Evolutionary conservation across 1,140 invertebrate genomes (phyloP).

Genomic region (Paracyclopina nana): DNA sequence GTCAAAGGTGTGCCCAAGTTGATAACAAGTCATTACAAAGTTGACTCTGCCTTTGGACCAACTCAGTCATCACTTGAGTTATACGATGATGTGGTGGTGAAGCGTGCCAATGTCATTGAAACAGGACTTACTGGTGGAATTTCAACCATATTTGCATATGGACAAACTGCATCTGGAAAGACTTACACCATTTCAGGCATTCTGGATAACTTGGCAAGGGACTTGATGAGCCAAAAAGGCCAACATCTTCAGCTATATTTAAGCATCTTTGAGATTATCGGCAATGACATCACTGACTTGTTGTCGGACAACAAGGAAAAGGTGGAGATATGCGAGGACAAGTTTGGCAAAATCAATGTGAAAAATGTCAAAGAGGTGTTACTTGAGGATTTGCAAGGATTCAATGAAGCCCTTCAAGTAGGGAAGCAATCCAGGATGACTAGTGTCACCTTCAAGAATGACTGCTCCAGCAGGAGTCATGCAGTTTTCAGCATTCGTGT

Average conservation of each 20-base stretch:
- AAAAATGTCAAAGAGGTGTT: not conserved
- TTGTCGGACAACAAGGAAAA: not conserved
- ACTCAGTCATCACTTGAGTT: not conserved
- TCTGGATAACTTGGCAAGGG: not conserved
- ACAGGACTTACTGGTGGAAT: not conserved
- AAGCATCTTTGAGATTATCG: not conserved
- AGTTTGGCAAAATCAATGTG: not conserved
- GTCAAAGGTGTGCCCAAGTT: not conserved
- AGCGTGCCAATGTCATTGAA: not conserved
- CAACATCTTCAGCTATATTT: not conserved
- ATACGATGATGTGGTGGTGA: not conserved
- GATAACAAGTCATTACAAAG: not conserved
- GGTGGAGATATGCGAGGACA: not conserved
- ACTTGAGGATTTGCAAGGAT: not conserved
- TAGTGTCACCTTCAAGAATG: conserved; percentile 5
- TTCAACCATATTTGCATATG: not conserved
- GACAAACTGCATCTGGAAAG: conserved; percentile 5
- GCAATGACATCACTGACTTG: not conserved
- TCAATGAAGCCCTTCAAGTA: not conserved
- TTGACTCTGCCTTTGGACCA: conserved; percentile 6
- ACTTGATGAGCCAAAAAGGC: not conserved
- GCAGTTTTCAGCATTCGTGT: not conserved
- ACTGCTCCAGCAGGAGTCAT: not conserved
- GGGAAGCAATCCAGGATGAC: not conserved
- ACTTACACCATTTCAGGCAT: conserved; percentile 5